Evolutionary conservation across 2,888 invertebrate genomes (phyloP).

Genomic region (Leptopilina syphax): DNA sequence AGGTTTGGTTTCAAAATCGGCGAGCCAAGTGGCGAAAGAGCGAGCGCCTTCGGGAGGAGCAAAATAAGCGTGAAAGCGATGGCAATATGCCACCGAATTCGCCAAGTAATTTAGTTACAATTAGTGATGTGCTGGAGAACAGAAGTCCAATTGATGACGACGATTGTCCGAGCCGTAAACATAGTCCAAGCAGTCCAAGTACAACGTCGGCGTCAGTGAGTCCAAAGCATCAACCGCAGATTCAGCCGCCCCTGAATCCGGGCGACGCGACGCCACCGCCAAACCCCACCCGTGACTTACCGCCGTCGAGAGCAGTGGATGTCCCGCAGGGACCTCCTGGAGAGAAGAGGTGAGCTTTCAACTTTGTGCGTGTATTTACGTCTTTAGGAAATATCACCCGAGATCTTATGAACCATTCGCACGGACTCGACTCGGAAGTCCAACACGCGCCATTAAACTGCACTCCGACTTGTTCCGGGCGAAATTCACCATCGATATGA

Average conservation of each 20-base stretch:
- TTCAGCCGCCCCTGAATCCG: slow-evolving; percentile 78
- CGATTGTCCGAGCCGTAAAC: slow-evolving; percentile 63
- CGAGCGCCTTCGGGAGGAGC: slow-evolving; percentile 93
- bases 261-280: slow-evolving; percentile 74
- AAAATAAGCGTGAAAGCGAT: slow-evolving; percentile 88
- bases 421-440: slow-evolving; percentile 64
- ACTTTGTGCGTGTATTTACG: slow-evolving; percentile 68
- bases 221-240: slow-evolving; percentile 75
- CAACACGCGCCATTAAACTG: slow-evolving; percentile 75
- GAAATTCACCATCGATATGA: slow-evolving; percentile 39
- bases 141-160: slow-evolving; percentile 67
- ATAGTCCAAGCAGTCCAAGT: slow-evolving; percentile 73
- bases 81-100: slow-evolving; percentile 68
- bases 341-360: slow-evolving; percentile 73
- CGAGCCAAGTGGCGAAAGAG: slow-evolving; percentile 96
- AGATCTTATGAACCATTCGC: slow-evolving; percentile 57
- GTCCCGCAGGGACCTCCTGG: slow-evolving; percentile 68
- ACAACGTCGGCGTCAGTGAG: slow-evolving; percentile 75
- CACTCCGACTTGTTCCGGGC: slow-evolving; percentile 53
- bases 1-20: slow-evolving; percentile 97
- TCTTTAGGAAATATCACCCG: slow-evolving; percentile 72
- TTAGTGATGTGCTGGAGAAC: slow-evolving; percentile 56
- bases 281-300: slow-evolving; percentile 64
- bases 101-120: slow-evolving; percentile 68
- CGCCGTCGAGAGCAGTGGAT: slow-evolving; percentile 64